phyloP scores from a whole-genome alignment of 2,113 vertebrate genomes.

The Centropristis striata region DNA sequence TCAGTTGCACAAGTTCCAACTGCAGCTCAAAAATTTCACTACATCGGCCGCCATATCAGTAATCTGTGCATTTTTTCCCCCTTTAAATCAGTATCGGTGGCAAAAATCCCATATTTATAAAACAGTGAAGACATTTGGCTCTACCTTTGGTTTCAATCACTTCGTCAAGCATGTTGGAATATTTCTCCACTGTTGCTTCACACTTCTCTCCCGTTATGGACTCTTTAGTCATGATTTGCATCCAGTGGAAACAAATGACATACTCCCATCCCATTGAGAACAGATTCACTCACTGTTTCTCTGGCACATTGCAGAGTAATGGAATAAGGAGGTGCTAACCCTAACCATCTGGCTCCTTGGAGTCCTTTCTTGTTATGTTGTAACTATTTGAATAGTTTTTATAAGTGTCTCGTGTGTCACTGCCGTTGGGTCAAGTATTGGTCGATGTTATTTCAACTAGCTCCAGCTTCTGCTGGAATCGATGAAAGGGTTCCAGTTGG shows the following conservation, averaged over 20 bases:
- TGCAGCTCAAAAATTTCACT: too few species aligned
- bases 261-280: slow-evolving; percentile 23
- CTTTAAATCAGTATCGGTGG: too few species aligned
- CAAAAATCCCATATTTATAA: not conserved
- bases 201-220: slow-evolving; percentile 15
- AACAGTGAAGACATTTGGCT: not conserved
- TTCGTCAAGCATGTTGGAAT: slow-evolving; percentile 22
- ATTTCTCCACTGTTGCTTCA: slow-evolving; percentile 14
- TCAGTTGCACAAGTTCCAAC: too few species aligned
- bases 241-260: slow-evolving; percentile 29
- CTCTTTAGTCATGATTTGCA: slow-evolving; percentile 12
- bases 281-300: slow-evolving; percentile 4
- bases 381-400: slow-evolving; percentile 51
- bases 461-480: slow-evolving; percentile 48
- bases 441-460: slow-evolving; percentile 58
- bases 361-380: slow-evolving; percentile 24
- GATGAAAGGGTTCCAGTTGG: slow-evolving; percentile 45
- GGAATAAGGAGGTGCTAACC: slow-evolving; percentile 38
- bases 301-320: slow-evolving; percentile 11
- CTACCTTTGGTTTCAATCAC: not conserved
- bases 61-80: too few species aligned
- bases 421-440: slow-evolving; percentile 49
- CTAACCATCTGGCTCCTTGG: slow-evolving; percentile 42
- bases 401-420: slow-evolving; percentile 40
- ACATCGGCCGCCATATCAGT: too few species aligned